Evolutionary conservation across 1,140 invertebrate species (phyloP).

Genomic region (Pygmarrhopalites habei): DNA sequence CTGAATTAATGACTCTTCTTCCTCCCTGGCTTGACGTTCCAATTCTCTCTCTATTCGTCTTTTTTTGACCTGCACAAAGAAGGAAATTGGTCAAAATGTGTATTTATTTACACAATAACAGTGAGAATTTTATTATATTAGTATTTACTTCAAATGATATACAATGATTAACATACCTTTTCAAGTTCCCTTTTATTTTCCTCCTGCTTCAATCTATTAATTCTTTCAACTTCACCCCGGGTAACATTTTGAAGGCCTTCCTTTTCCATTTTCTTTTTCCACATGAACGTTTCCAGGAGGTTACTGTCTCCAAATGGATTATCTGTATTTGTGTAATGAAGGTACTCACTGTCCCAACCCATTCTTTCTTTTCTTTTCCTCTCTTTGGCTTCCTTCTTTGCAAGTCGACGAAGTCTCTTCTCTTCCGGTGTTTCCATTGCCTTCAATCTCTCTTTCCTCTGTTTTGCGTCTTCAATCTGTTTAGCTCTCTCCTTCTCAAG

Average conservation of each 20-base stretch:
- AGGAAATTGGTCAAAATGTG: no score
- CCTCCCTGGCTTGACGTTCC: constrained; percentile 80
- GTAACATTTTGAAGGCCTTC: constrained; percentile 77
- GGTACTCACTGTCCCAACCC: constrained; percentile 94
- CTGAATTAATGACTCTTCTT: constrained; percentile 79
- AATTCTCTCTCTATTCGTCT: constrained; percentile 78
- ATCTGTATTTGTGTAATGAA: constrained; percentile 94
- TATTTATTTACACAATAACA: no score
- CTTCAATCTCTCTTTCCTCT: constrained; percentile 76
- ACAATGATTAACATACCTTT: constrained; percentile 52
- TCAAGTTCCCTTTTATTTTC: constrained; percentile 83
- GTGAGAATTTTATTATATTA: neutral
- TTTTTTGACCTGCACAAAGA: constrained; percentile 65
- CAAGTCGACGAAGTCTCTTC: constrained; percentile 74
- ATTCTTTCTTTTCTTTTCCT: constrained; percentile 76
- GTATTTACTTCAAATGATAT: no score
- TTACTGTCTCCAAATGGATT: constrained; percentile 98
- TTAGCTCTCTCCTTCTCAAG: constrained; percentile 62
- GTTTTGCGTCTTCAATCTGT: constrained; percentile 57
- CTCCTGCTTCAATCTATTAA: constrained; percentile 77
- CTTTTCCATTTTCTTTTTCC: constrained; percentile 92
- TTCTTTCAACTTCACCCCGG: constrained; percentile 73
- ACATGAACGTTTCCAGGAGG: constrained; percentile 86
- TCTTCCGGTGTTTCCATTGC: constrained; percentile 91
- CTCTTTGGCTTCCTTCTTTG: constrained; percentile 89